Conservation (phyloP, 2,888 invertebrate species). For the Lissonota sp. region DNA sequence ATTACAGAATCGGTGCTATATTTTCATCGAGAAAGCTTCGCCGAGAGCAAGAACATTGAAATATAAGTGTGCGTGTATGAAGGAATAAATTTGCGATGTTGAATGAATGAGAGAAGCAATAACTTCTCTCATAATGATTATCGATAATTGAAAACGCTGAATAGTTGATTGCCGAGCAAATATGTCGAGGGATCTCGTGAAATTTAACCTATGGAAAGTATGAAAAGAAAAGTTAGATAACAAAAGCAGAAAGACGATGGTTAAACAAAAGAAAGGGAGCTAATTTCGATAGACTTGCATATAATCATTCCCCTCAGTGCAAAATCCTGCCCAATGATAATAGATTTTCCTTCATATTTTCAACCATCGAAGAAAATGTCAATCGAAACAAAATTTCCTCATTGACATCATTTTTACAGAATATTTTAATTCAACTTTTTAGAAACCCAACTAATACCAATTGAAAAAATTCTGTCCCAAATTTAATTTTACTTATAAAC, state of each 20-base stretch:
- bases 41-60: slow-evolving; percentile 31
- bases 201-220: slow-evolving; percentile 22
- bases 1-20: slow-evolving; percentile 32
- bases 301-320: slow-evolving; percentile 10
- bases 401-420: no score
- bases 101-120: neutral
- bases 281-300: slow-evolving; percentile 51
- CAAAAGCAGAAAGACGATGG: slow-evolving; percentile 19
- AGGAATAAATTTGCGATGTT: neutral
- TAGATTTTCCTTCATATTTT: no score
- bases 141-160: slow-evolving; percentile 47
- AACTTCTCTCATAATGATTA: slow-evolving; percentile 25
- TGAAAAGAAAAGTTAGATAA: slow-evolving; percentile 18
- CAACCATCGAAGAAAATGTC: no score
- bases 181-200: slow-evolving; percentile 25
- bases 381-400: no score
- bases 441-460: no score
- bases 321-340: neutral
- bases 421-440: no score
- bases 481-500: no score
- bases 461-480: no score
- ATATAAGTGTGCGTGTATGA: neutral
- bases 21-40: slow-evolving; percentile 21
- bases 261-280: slow-evolving; percentile 61
- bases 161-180: slow-evolving; percentile 31